Base-by-base conservation (phyloP, 2,113 vertebrate genomes). In the Halichoeres trimaculatus region DNA sequence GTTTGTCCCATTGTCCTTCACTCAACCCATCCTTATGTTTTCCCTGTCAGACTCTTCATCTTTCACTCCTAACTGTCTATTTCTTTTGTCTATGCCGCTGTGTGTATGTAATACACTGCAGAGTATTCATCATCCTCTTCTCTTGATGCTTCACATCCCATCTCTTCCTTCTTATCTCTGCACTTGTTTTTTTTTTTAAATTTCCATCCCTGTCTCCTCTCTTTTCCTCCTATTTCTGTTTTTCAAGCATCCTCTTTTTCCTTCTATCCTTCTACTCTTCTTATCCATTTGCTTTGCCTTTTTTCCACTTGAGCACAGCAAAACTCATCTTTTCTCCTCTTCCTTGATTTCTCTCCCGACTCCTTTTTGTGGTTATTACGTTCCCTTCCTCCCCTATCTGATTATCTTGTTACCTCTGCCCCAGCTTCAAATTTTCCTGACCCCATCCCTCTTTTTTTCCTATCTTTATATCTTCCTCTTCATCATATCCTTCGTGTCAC, bases 351-450 rank as follows among this genome's bases (percentile, higher is more conserved):
- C 1, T 17, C 43, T 19, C 8, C 17, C 17, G 13, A 40, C 56
- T 36, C 5, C 0, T 54, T n/a, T 68, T 24, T 26, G 1, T 59
- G 70, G 57, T 66, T 61, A 41, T 70, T 72, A 60, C 78, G 20
- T 50, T 56, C 51, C 24, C 30, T 4, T 6, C 40, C 81, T 64
- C 40, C 47, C 56, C 59, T 56, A 36, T 54, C 35, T 76, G 59
- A 75, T 70, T 63, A 70, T 73, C 74, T 78, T 62, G 35, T 80
- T 62, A 57, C 41, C 19, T 12, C 54, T 58, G 57, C 24, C 66
- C 47, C 9, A 12, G 12, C 47, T 38, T 45, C 36, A 74, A 59
- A 79, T 59, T 75, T 26, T 50, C 72, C 67, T 51, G 70, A 78
- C 65, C 60, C 59, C 23, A 8, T 62, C 20, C n/a, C 16, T 30